These are phyloP conservation scores for Falcaria lacertinaria DNA, from an alignment of 2,888 invertebrate genomes.

Conservation along the genomic window DNA sequence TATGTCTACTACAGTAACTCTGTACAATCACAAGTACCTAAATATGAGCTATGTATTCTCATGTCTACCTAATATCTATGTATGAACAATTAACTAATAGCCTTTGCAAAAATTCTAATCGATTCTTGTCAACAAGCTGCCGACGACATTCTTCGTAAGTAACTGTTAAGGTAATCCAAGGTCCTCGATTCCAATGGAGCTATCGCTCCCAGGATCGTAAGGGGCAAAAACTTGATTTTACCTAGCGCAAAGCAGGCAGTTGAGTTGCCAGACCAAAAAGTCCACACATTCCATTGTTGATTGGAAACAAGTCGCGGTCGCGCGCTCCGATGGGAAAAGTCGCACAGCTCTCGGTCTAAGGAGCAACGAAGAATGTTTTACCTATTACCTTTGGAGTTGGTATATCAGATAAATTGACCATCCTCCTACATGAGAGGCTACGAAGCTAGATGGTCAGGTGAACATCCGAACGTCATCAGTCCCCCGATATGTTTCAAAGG, in stretches of 20 bases:
- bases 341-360: conserved; percentile 40
- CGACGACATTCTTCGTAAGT: conserved; percentile 17
- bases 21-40: too few species aligned
- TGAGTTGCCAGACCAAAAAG: conserved; percentile 58
- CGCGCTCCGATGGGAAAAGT: conserved; percentile 65
- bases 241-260: conserved; percentile 31
- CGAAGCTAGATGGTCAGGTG: too few species aligned
- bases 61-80: too few species aligned
- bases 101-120: not conserved
- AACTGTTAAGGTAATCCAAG: conserved; percentile 45
- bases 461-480: too few species aligned
- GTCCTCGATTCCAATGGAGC: conserved; percentile 48
- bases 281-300: conserved; percentile 72
- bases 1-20: too few species aligned
- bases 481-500: too few species aligned
- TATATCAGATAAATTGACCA: conserved; percentile 12
- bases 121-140: not conserved
- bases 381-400: conserved; percentile 36
- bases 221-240: conserved; percentile 59
- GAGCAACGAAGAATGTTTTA: conserved; percentile 24
- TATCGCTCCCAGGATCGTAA: conserved; percentile 30
- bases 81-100: too few species aligned
- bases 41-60: too few species aligned
- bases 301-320: conserved; percentile 68
- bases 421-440: too few species aligned